Evolutionary conservation across 2,113 vertebrate genomes (phyloP), one percentile per base, ranked within the genome.

Genomic region (Pampusana beccarii): DNA sequence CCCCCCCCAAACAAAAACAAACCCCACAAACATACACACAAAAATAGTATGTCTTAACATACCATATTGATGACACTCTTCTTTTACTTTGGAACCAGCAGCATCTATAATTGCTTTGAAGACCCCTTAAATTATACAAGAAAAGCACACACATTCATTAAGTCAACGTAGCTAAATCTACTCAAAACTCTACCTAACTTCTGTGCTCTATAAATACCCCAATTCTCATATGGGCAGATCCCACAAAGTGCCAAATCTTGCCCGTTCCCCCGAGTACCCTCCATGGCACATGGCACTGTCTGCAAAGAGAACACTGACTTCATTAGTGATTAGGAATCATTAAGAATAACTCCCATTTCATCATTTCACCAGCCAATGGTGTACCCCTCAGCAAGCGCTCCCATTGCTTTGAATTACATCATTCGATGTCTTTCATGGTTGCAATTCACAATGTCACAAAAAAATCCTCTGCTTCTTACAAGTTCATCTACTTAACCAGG

Each of bases 91-190:
- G 36, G 31, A 82, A 87, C 99, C 99, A 81, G 99, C 99, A 92
- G 97, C 97, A 81, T 98, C 97, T 96, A 99, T 96, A 97, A 99
- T 98, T 72, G 99, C 99, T 96, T 97, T 99, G 87, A 98, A 99
- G 54, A 99, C 99, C 21, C 99, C 99, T 99, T 70, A 57, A 95
- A 88, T 89, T 13, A 87, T 34, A 75, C 6, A 90, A 67, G 44
- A 53, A 92, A 90, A 92, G 31, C 34, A 83, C 6, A 84, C 3
- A 50, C 13, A 13, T 53, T 80, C 6, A 72, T 80, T 60, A 81
- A 60, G 31, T n/a, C 80, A 81, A 8, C 12, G 57, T 51, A 60
- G 21, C 9, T 60, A 33, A 25, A 69, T 82, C 33, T 74, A 29
- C 26, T 69, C 28, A 61, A 95, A 84, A 87, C 38, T 46, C 57